phyloP scores from a whole-genome alignment of 2,797 vertebrate species.

The Chlorospingus flavigularis region DNA sequence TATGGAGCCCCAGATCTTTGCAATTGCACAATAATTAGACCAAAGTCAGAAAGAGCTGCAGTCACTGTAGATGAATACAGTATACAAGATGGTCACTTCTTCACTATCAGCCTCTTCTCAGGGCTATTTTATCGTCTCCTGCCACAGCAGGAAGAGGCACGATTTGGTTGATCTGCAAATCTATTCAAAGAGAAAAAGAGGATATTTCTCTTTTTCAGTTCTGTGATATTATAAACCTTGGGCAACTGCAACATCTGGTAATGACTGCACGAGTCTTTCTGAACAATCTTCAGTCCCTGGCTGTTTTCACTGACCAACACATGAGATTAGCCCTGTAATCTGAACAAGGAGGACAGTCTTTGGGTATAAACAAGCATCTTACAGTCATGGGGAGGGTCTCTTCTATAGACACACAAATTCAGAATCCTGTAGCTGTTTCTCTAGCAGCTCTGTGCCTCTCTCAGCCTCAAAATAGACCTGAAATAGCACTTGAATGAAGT shows the following conservation, averaged over 20 bases:
- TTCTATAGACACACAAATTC: neutral
- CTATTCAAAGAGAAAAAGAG: neutral
- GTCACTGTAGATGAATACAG: neutral
- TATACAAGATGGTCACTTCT: neutral
- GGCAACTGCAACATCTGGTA: neutral
- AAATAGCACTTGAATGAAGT: neutral
- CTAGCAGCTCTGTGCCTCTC: neutral
- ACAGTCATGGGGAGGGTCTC: neutral
- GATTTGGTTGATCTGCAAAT: neutral
- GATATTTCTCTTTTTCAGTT: neutral
- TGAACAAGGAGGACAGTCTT: neutral
- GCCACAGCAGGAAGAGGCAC: neutral
- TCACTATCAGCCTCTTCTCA: neutral
- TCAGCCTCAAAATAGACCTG: neutral
- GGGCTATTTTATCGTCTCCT: neutral
- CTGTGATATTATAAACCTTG: neutral
- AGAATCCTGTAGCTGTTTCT: neutral
- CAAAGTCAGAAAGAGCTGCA: neutral
- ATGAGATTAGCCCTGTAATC: neutral
- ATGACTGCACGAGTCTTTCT: rapidly evolving
- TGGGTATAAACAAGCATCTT: neutral
- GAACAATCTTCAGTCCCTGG: neutral
- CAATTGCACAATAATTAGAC: neutral
- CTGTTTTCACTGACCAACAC: neutral
- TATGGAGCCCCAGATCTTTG: neutral